Base-by-base conservation (phyloP, 2,797 vertebrate species). In the Streptopelia turtur region DNA sequence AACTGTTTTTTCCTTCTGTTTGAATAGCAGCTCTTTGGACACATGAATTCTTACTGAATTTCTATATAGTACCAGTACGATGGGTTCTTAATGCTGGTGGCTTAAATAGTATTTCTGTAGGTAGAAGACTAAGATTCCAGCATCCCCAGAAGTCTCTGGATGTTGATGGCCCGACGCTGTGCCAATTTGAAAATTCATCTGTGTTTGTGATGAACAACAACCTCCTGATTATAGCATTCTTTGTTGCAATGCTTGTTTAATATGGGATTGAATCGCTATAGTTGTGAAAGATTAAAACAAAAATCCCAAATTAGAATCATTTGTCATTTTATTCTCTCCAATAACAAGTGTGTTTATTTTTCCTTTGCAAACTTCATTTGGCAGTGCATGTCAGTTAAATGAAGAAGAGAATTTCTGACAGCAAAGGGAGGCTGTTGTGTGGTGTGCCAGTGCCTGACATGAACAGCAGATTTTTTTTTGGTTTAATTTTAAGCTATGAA, bases 341-440 rank as follows among this genome's bases (percentile, higher is more conserved):
- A 16, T 89, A 57, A 71, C 81, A 87, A 49, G 13, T 24, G 9
- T 94, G 39, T 78, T 78, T 87, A 60, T 84, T 96, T 93, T 81
- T 72, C 74, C 52, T 47, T n/a, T 52, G 71, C 41, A 76, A 74
- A 86, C 69, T 74, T 83, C 63, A 79, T 95, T 84, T 92, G 24
- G 21, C 53, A 70, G 21, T 2, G 5, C 9, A 23, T 63, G 59
- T 87, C 31, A 56, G 70, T 72, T 65, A 77, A 90, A 90, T 76
- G 52, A 90, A 92, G 83, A 35, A 64, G 75, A 77, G 8, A 41
- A n/a, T 24, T 68, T 86, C 56, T 81, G 88, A 77, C 43, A 83
- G 60, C 10, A 82, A 70, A 83, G 25, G 16, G 35, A 65, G 41
- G 41, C 27, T 31, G 61, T 45, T 72, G 10, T 22, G 9, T 61